Base-by-base conservation (phyloP, 2,113 vertebrate species). In the Sylvilagus bachmani region DNA sequence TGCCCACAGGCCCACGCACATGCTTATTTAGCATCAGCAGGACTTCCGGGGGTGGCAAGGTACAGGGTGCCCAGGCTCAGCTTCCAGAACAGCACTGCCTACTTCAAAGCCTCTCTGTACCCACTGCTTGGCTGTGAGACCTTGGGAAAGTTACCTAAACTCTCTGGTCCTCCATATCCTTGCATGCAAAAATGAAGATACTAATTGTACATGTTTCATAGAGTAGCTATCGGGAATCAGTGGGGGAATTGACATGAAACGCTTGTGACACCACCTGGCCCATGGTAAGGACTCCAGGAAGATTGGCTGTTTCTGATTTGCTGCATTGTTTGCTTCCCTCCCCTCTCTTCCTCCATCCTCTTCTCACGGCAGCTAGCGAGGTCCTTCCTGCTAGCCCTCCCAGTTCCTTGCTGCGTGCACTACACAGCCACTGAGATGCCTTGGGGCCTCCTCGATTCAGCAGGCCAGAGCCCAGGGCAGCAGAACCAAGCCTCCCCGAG, bases 151-250 rank as follows among this genome's bases (percentile, higher is more conserved):
- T 86, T 66, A 55, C 5, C 69, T 75, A 92, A 91, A 38, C 31
- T 92, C 49, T 83, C 81, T 36, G 70, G 77, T 49, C 61, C 10
- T 85, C n/a, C 44, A 69, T 71, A 94, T 86, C 36, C 38, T 91
- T 80, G 33, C 17, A 67, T 49, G 69, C 66, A 17, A 85, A 88
- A 96, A 92, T 80, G 36, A 92, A 8, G 51, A n/a, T 61, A 74
- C 78, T 93, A 85, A 61, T 69, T 83, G 71, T 93, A 82, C 49
- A 67, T 75, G 70, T 24, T 85, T 75, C 51, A 38, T 24, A 78
- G 66, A 83, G 58, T 29, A 16, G 10, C 29, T 84, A 53, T 64
- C 29, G 55, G 55, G 64, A 79, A 87, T 74, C 64, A 86, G 78
- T 51, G 61, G 86, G 17, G 66, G 10, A 38, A 62, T 29, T 19